Evolutionary conservation across 2,888 invertebrate genomes (phyloP).

Genomic region (Lamellibrachia columna): DNA sequence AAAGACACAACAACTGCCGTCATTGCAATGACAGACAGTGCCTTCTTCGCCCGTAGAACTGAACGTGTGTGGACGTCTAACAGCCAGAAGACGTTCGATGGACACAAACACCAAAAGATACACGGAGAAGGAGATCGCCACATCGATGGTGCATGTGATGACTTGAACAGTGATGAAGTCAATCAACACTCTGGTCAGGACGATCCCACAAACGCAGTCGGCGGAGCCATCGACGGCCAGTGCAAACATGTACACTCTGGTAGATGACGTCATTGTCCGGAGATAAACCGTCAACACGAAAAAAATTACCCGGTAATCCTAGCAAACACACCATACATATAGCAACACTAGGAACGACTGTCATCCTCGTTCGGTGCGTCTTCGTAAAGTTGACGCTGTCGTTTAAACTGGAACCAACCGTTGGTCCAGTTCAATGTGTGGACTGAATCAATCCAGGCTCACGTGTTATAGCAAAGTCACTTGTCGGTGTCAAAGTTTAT

Average conservation of each 20-base stretch:
- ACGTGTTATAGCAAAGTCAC: too few species aligned
- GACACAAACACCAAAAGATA: not conserved
- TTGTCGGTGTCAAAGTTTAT: too few species aligned
- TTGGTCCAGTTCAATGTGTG: not conserved
- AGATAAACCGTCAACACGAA: not conserved
- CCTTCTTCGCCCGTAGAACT: not conserved
- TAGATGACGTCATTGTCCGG: not conserved
- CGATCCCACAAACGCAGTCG: not conserved
- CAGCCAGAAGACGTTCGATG: not conserved
- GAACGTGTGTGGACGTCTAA: not conserved
- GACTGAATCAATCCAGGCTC: not conserved
- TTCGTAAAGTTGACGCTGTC: not conserved
- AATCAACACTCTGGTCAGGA: not conserved
- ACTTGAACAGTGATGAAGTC: not conserved
- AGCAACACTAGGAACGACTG: not conserved
- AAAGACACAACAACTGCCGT: not conserved
- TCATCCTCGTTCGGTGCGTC: not conserved
- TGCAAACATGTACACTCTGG: not conserved
- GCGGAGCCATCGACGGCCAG: not conserved
- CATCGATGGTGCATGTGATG: not conserved
- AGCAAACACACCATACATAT: not conserved
- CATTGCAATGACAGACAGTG: not conserved
- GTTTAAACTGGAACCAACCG: not conserved
- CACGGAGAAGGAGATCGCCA: not conserved
- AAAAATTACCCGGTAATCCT: not conserved